These are phyloP conservation scores for Serrognathus titanus DNA, from an alignment of 2,888 invertebrate genomes.

Conservation along the genomic window DNA sequence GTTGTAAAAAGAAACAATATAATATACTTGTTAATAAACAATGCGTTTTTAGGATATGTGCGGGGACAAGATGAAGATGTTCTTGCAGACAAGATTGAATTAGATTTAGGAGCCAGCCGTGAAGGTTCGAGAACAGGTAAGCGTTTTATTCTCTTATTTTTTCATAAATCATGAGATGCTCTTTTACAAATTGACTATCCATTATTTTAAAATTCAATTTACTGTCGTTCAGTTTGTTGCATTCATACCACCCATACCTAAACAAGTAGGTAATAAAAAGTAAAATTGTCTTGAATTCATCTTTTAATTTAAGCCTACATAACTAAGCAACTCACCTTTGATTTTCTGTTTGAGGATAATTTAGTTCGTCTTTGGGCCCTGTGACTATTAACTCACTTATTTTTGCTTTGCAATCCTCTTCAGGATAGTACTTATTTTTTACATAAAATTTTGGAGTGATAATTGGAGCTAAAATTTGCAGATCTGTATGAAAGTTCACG, in stretches of 20 bases:
- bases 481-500: not conserved
- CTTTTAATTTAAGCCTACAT: too few species aligned
- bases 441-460: constrained; percentile 42
- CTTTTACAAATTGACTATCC: constrained; percentile 43
- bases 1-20: not conserved
- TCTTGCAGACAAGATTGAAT: constrained; percentile 63
- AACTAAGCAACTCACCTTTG: constrained; percentile 35
- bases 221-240: constrained; percentile 36
- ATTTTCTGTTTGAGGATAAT: constrained; percentile 43
- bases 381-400: constrained; percentile 35
- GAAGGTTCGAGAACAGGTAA: constrained; percentile 88
- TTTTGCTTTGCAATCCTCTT: constrained; percentile 33
- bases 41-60: constrained; percentile 46
- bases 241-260: constrained; percentile 49
- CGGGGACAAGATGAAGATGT: constrained; percentile 50
- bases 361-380: constrained; percentile 39
- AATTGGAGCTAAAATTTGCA: constrained; percentile 33
- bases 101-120: constrained; percentile 78
- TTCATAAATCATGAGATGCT: constrained; percentile 42
- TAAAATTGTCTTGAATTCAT: too few species aligned
- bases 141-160: constrained; percentile 35
- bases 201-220: constrained; percentile 49
- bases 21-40: not conserved
- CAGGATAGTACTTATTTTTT: constrained; percentile 24
- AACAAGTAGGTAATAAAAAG: too few species aligned